Percentiles rank a stretch among this genome's conserved stretches.
Conservation (phyloP, 2,113 vertebrate species). For the Rhinoptilus africanus region DNA sequence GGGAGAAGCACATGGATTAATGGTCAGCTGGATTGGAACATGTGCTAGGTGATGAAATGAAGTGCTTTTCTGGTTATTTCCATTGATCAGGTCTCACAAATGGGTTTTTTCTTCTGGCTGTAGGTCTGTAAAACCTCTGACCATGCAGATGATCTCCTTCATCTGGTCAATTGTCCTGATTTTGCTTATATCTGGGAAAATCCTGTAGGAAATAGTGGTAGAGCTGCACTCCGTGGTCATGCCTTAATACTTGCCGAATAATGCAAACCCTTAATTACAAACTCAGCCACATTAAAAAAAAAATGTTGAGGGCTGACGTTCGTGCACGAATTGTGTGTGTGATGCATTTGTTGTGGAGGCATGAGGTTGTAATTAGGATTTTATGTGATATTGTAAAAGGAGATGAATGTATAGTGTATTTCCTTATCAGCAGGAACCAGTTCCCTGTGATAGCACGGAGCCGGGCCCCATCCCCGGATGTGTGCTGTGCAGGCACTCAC, state of each 20-base stretch:
- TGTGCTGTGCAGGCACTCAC: not conserved
- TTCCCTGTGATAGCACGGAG: not conserved
- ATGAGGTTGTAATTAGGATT: conserved; percentile 46
- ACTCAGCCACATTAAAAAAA: not conserved
- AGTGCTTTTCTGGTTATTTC: not conserved
- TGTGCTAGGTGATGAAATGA: not conserved
- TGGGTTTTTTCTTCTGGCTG: not conserved
- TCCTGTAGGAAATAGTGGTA: not conserved
- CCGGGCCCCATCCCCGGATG: rapidly evolving
- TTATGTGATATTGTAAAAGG: not conserved
- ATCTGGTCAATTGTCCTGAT: not conserved
- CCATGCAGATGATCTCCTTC: not conserved
- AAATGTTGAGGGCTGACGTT: not conserved
- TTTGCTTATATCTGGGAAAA: not conserved
- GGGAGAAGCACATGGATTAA: not conserved
- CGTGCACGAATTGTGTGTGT: not conserved
- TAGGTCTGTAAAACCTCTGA: not conserved
- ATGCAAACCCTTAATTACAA: conserved; percentile 22
- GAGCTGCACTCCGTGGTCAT: not conserved
- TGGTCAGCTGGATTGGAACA: not conserved
- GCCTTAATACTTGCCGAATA: not conserved
- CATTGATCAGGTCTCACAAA: not conserved
- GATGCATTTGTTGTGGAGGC: not conserved
- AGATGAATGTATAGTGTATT: not conserved
- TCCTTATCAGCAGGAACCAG: conserved; percentile 12